Base-by-base conservation (phyloP, 2,888 invertebrate genomes). In the Phaonia tiefii region DNA sequence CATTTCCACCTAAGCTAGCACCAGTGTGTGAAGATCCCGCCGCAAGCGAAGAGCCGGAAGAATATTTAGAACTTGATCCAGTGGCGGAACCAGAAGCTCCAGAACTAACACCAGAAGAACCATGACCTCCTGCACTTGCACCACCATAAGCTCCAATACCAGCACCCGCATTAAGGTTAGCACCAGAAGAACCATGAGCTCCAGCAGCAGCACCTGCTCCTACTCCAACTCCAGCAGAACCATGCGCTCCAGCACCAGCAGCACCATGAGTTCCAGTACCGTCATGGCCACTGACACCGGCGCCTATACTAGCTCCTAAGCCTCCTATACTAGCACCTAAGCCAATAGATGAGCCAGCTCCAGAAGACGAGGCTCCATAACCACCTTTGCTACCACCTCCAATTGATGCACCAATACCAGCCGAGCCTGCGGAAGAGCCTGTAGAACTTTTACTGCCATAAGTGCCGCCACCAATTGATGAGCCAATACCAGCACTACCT, bases 291-390 rank as follows among this genome's bases (percentile, higher is more conserved):
- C 31, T 11, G 13, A 13, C 4, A 46, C 49, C 60, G 39, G 44
- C 75, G 22, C 73, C 80, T 13, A 51, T 11, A 3, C 78, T 75
- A 46, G 17, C 51, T 31, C 63, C 63, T 13, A 20, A 37, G 17
- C 58, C 22, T 49, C 63, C 63, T 15, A 26, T 26, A 25, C 66
- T 22, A 60, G 37, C 70, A 15, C 46, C 46, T 15, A 37, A 3
- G 20, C 54, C 58, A 8, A 22, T 44, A 39, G 11, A 7, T 2
- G 17, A 11, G 10, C 15, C 58, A 26, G 44, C 22, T 17, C 46
- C 56, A 10, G 31, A 42, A 1, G 56, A 44, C 2, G 44, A 25
- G 15, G n/a, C 37, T 3, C 66, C 58, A 5, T 31, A 17, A 56
- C 42, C 13, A 26, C 25, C 66, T 15, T 49, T 17, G 37, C 49